Conservation (phyloP, 2,113 vertebrate genomes). For the Cryptomyrus ogoouensis region DNA sequence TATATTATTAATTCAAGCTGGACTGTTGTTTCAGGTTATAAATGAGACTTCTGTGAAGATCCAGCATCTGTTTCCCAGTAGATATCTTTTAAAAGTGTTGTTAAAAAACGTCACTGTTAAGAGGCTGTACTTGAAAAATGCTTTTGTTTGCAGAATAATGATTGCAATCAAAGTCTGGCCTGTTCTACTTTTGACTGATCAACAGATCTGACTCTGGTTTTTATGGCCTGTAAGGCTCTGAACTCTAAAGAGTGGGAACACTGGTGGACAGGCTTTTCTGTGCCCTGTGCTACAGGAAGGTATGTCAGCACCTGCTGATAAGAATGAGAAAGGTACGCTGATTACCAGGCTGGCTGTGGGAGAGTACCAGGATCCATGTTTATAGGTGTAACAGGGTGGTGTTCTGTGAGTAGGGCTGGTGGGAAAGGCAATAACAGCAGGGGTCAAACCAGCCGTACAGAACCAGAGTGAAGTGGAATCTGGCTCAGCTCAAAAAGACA, state of each 20-base stretch:
- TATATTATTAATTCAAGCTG: neutral
- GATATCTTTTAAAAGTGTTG: neutral
- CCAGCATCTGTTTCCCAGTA: neutral
- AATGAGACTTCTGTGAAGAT: neutral
- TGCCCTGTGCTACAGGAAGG: neutral
- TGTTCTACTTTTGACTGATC: neutral
- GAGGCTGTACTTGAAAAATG: neutral
- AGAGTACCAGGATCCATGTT: neutral
- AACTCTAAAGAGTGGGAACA: neutral
- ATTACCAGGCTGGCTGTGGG: neutral
- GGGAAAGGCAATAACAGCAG: neutral
- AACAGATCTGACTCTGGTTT: neutral
- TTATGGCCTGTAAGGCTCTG: neutral
- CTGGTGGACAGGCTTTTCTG: neutral
- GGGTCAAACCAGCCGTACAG: neutral
- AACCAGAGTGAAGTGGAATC: constrained; percentile 16
- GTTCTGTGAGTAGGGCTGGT: neutral
- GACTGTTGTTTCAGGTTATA: neutral
- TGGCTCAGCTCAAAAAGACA: constrained; percentile 8
- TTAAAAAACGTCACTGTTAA: neutral
- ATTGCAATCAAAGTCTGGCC: neutral
- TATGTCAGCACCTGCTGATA: neutral
- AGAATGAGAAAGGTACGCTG: neutral
- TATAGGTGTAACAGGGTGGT: neutral
- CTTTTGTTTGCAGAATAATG: neutral